Evolutionary conservation across 1,140 invertebrate genomes (phyloP), one percentile per base, ranked within the genome.

Genomic region (Sycobia sp.): DNA sequence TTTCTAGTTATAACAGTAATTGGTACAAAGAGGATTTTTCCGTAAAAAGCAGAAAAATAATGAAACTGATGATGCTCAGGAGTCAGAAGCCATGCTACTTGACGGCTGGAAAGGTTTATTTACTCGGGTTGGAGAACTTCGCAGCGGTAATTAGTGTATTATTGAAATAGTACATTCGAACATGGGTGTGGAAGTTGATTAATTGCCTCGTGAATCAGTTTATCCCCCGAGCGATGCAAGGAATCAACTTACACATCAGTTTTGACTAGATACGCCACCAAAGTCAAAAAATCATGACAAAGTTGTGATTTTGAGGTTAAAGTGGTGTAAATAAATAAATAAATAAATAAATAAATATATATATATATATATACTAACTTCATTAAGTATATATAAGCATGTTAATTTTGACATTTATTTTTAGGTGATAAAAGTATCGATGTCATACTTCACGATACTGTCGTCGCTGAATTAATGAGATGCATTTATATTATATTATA

Each of bases 391-490:
- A 3, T 8, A 43, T 43, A 43, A 16, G 2, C 7, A 5, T 5
- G 2, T 16, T 2, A 16, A 5, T 4, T 18, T 16, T 18, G 2
- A 16, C 7, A 18, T 14, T 25, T 23, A 13, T 44, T 44, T 61
- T 20, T 16, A 61, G 59, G 18, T 61, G 10, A 25, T 61, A 7
- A 53, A 53, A 50, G 20, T 54, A 9, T 53, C 38, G 8, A 53
- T 61, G 29, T 61, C 59, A n/a, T 61, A 61, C 16, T 54, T 61
- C n/a, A 61, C 59, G 9, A 50, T 61, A 4, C 46, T 61, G 18
- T 61, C 59, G 11, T 61, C 59, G 11, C 13, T 61, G 2, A 54
- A 9, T 7, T 32, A 32, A 32, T 32, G 4, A 32, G 29, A 32
- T 11, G 11, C 5, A 32, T 11, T 32, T 32, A 32, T 32, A 11